Evolutionary conservation across 2,797 vertebrate genomes (phyloP), one percentile per base, ranked within the genome.

Genomic region (Paratrypauchen microcephalus): DNA sequence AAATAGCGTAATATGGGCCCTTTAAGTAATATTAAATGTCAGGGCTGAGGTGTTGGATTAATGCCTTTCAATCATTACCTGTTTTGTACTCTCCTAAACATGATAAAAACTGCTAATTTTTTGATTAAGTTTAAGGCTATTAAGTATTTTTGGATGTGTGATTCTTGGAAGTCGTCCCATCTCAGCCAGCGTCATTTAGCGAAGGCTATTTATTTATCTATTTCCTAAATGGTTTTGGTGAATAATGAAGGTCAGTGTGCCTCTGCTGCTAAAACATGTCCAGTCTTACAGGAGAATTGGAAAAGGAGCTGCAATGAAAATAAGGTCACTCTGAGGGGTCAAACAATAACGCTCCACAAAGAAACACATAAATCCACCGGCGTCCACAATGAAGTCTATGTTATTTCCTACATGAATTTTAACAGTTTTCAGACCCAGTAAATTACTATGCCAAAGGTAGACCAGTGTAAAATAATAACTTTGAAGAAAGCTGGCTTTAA

Each of bases 221-320:
- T 58, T 67, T 70, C 73, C 67, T 74, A 67, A 85, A 74, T 62
- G 39, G 59, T 69, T 80, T 83, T 82, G 80, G 77, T 83, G 83
- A 79, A 75, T 80, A 72, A 82, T 86, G 83, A 84, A 84, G 80
- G 85, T 87, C 79, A 63, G 65, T 66, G 64, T 36, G 72, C 73
- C 56, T 80, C 67, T 45, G 68, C 69, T 73, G 67, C 57, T 63
- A 58, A 70, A 64, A 70, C 19, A 50, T 66, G 16, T 7, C 0
- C n/a, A 30, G 66, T 55, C 74, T 85, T 80, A 80, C 85, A 77
- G 80, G 50, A 73, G 75, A 83, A 84, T 79, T 80, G 80, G 69
- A 84, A 84, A 88, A 26, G 58, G 30, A 65, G 70, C 12, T 69
- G 66, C 68, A 72, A 71, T 16, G 41, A 66, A 83, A 78, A 77